Conservation (phyloP, 2,113 vertebrate species). For the Sitta europaea region DNA sequence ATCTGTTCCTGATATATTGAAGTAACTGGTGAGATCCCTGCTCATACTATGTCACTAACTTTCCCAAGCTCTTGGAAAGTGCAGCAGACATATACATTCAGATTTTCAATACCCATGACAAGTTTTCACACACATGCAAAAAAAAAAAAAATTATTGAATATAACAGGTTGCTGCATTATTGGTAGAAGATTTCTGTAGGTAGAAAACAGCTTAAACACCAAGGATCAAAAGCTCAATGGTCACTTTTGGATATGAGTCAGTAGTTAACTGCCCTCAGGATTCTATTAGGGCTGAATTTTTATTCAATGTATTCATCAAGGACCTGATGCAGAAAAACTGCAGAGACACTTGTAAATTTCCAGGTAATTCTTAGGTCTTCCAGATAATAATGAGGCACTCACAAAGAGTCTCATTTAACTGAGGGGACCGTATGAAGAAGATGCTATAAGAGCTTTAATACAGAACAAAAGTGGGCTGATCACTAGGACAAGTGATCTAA, state of each 20-base stretch:
- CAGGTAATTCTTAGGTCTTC: neutral
- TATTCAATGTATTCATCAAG: neutral
- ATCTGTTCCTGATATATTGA: neutral
- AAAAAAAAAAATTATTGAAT: neutral
- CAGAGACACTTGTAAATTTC: neutral
- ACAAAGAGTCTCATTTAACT: neutral
- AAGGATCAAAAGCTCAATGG: neutral
- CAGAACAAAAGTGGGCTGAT: neutral
- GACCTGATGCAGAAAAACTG: neutral
- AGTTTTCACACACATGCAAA: neutral
- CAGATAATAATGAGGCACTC: neutral
- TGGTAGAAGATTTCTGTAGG: neutral
- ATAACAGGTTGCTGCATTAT: neutral
- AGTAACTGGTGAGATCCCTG: neutral
- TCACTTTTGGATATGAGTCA: neutral
- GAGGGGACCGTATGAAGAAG: neutral
- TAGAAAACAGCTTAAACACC: neutral
- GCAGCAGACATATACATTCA: neutral
- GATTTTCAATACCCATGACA: neutral
- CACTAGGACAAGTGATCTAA: neutral
- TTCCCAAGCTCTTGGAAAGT: neutral
- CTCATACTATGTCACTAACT: neutral
- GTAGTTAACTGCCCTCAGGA: neutral
- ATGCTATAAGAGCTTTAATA: neutral
- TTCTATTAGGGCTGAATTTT: neutral